Evolutionary conservation across 2,113 vertebrate species (phyloP).

Genomic region (Etia nguti): DNA sequence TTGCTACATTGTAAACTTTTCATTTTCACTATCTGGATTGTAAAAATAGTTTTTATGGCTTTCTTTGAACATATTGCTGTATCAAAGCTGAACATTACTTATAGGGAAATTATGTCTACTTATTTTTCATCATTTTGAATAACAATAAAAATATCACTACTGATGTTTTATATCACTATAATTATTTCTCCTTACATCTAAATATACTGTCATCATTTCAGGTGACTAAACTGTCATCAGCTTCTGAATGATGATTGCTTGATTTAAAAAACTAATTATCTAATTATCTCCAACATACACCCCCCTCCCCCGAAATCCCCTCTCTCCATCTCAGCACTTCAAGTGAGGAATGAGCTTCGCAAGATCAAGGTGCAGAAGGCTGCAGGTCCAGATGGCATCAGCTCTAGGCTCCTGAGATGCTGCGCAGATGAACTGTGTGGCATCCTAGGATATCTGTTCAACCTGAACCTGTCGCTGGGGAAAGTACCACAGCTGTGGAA

Average conservation of each 20-base stretch:
- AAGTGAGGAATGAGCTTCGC: no score
- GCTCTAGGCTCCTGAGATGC: no score
- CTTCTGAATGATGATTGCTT: neutral
- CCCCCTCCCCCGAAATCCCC: no score
- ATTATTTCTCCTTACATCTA: neutral
- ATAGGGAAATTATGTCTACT: neutral
- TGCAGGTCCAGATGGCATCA: no score
- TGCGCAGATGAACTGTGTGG: no score
- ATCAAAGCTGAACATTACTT: neutral
- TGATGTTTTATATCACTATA: neutral
- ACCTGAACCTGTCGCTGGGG: no score
- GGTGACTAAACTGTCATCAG: neutral
- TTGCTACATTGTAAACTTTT: neutral
- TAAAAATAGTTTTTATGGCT: neutral
- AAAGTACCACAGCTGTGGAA: no score
- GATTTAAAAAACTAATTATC: neutral
- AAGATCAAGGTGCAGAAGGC: no score
- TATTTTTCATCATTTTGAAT: neutral
- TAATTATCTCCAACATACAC: no score
- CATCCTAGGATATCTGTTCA: no score
- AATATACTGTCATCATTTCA: neutral
- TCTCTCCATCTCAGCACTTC: no score
- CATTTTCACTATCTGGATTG: neutral
- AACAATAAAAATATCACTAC: neutral
- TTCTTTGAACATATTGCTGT: neutral